A percentile compares a stretch with the other conserved stretches of the same genome.
These are phyloP conservation scores for Euborellia annulipes DNA, from an alignment of 1,140 invertebrate species.

Conservation along the genomic window DNA sequence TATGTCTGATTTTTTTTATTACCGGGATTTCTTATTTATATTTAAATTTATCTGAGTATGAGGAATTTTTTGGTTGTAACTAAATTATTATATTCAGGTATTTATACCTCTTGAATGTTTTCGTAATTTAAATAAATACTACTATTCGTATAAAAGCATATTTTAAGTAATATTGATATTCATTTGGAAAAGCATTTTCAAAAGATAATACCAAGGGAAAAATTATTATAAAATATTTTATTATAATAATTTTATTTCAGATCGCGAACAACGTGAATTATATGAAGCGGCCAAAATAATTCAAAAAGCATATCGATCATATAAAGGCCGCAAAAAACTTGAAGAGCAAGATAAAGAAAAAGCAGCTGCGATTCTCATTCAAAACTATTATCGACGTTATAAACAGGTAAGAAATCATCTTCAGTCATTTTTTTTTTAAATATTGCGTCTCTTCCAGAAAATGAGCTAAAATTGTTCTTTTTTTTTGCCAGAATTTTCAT, in stretches of 20 bases:
- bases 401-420: conserved; percentile 44
- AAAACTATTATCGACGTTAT: conserved; percentile 89
- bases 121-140: too few relatives aligned
- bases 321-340: conserved; percentile 73
- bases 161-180: too few relatives aligned
- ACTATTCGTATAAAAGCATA: too few relatives aligned
- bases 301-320: conserved; percentile 90
- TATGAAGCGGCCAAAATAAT: conserved; percentile 96
- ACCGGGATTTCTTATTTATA: neutral
- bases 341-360: conserved; percentile 74
- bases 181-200: too few relatives aligned
- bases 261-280: conserved; percentile 86
- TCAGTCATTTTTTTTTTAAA: neutral
- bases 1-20: too few relatives aligned
- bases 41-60: too few relatives aligned
- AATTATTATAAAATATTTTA: conserved; percentile 2
- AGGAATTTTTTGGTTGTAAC: too few relatives aligned
- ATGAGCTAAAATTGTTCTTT: neutral
- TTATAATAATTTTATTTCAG: conserved; percentile 29
- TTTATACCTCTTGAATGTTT: too few relatives aligned
- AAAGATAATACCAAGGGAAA: neutral
- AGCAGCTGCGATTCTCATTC: conserved; percentile 87
- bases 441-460: neutral
- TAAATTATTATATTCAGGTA: too few relatives aligned
- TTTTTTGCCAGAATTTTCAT: neutral